phyloP scores from a whole-genome alignment of 1,140 invertebrate species.

The Diorhabda carinulata region DNA sequence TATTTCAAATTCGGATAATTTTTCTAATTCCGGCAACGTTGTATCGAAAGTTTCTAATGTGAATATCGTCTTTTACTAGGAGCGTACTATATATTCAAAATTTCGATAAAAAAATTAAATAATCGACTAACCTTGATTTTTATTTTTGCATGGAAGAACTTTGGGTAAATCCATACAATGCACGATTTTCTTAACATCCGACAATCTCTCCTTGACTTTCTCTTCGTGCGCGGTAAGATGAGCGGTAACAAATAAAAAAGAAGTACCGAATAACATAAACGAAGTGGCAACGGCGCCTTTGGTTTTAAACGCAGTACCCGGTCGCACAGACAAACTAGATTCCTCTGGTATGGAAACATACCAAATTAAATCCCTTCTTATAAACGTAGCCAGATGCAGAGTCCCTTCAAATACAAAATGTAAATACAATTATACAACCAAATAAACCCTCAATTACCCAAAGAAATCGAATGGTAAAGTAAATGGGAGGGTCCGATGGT shows the following conservation, averaged over 20 bases:
- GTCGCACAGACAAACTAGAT: constrained; percentile 77
- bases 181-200: constrained; percentile 83
- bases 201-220: constrained; percentile 79
- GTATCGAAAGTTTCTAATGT: too few species aligned
- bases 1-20: too few species aligned
- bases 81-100: too few species aligned
- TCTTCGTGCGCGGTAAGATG: constrained; percentile 89
- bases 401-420: constrained; percentile 58
- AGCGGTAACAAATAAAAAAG: constrained; percentile 88
- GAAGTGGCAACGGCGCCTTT: constrained; percentile 89
- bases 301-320: constrained; percentile 82
- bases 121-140: constrained; percentile 62
- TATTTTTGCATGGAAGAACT: constrained; percentile 69
- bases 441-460: constrained; percentile 49
- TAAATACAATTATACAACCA: background rate
- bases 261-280: constrained; percentile 88
- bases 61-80: too few species aligned
- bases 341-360: constrained; percentile 89
- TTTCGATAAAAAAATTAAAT: background rate
- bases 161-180: constrained; percentile 82
- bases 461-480: constrained; percentile 72
- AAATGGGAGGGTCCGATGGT: constrained; percentile 88
- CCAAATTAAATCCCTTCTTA: constrained; percentile 88
- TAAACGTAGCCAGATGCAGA: constrained; percentile 80
- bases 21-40: too few species aligned